Evolutionary conservation across 2,113 vertebrate genomes (phyloP).

Genomic region (Cynocephalus volans): DNA sequence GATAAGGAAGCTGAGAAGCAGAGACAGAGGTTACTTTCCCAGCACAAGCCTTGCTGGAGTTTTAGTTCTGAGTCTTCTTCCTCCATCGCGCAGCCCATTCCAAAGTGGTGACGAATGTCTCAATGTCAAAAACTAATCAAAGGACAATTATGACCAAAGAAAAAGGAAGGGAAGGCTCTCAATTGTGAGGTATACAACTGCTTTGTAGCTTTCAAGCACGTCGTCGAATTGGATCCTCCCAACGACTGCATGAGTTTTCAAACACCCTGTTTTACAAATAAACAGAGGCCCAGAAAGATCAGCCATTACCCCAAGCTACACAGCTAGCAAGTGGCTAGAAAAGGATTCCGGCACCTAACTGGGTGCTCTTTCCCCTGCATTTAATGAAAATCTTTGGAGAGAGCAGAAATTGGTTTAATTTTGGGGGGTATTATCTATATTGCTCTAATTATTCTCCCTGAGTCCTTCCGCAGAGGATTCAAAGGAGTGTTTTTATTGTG

Average conservation of each 20-base stretch:
- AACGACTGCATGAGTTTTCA: neutral
- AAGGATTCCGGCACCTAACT: neutral
- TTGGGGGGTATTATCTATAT: neutral
- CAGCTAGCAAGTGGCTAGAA: neutral
- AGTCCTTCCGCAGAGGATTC: slow-evolving; percentile 29
- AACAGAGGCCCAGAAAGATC: neutral
- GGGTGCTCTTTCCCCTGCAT: neutral
- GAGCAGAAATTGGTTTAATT: neutral
- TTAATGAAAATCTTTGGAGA: slow-evolving; percentile 37
- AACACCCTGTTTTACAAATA: neutral
- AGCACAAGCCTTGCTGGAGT: rapidly evolving
- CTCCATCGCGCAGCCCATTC: neutral
- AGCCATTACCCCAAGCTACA: neutral
- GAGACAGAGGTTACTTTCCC: neutral
- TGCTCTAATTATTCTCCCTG: slow-evolving; percentile 42
- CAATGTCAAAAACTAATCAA: neutral
- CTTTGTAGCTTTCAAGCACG: neutral
- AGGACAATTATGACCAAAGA: neutral
- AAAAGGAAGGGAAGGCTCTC: neutral
- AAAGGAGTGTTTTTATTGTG: neutral
- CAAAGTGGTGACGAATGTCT: neutral
- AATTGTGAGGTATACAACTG: neutral
- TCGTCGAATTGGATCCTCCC: neutral
- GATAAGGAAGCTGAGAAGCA: neutral
- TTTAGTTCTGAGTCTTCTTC: neutral